A percentile compares a stretch with the other conserved stretches of the same genome.
These are phyloP conservation scores for Anhinga anhinga DNA, from an alignment of 2,113 vertebrate genomes.

Conservation along the genomic window DNA sequence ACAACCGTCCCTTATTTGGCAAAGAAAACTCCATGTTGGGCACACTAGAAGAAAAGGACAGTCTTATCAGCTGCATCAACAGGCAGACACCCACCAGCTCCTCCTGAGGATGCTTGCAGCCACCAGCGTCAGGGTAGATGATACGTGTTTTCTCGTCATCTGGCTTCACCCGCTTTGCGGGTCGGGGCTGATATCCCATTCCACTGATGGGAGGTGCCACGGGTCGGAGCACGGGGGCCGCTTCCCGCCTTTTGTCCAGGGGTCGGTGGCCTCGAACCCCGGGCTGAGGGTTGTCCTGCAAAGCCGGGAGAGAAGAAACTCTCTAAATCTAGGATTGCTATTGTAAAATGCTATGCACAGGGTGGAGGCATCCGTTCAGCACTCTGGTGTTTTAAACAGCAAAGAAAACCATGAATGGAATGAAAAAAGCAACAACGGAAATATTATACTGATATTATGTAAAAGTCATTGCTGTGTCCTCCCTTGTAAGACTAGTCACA, in stretches of 20 bases:
- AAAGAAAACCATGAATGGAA: background rate
- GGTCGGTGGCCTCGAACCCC: constrained; percentile 81
- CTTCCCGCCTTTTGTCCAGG: background rate
- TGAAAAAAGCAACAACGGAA: background rate
- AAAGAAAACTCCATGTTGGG: background rate
- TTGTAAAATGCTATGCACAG: background rate
- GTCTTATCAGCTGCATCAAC: background rate
- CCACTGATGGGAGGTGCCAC: constrained; percentile 72
- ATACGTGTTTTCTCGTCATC: background rate
- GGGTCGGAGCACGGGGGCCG: constrained; percentile 6
- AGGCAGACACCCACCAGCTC: constrained; percentile 74
- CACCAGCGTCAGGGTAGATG: constrained; percentile 75
- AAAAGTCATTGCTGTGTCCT: background rate
- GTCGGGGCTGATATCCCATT: constrained; percentile 73
- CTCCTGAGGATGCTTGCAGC: constrained; percentile 76
- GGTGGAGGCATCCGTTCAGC: rapidly evolving
- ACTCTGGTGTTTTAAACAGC: background rate
- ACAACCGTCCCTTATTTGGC: rapidly evolving
- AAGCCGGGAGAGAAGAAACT: background rate
- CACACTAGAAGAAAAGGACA: background rate
- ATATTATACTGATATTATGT: background rate
- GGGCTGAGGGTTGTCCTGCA: background rate
- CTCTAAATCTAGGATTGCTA: background rate
- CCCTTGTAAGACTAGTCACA: background rate
- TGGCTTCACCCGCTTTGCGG: background rate